A percentile compares a stretch with the other conserved stretches of the same genome.
These are phyloP conservation scores for Orchesella cincta DNA, from an alignment of 1,140 invertebrate genomes.

Conservation along the genomic window DNA sequence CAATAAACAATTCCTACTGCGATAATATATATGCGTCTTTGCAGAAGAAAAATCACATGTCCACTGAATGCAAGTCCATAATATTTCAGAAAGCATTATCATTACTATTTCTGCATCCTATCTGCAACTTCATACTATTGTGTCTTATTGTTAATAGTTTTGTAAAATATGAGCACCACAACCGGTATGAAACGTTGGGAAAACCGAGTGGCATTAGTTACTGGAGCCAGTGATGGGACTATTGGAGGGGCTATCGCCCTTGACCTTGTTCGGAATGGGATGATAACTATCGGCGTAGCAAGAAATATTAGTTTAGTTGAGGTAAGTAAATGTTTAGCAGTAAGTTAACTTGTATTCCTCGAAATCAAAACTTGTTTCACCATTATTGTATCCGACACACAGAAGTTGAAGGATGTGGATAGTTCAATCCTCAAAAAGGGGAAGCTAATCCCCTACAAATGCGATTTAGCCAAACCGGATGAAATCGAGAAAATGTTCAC, in stretches of 20 bases:
- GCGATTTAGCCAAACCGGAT: conserved; percentile 68
- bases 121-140: no score
- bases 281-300: conserved; percentile 71
- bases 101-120: no score
- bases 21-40: no score
- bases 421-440: conserved; percentile 47
- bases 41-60: no score
- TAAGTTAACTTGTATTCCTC: neutral
- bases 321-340: conserved; percentile 37
- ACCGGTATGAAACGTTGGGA: conserved; percentile 58
- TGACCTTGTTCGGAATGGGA: conserved; percentile 62
- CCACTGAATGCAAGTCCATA: no score
- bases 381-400: conserved; percentile 32
- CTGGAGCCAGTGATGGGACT: conserved; percentile 60
- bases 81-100: no score
- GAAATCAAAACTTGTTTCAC: conserved; percentile 12
- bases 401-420: conserved; percentile 44
- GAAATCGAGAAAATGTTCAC: conserved; percentile 68
- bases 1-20: no score
- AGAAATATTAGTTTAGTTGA: conserved; percentile 64
- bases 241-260: conserved; percentile 66
- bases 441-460: conserved; percentile 60
- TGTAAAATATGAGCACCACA: neutral
- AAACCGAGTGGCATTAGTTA: conserved; percentile 70
- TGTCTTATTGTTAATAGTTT: neutral